Conservation (phyloP, 37 sponge, comb jelly and placozoan genomes). For the Spongilla lacustris region DNA sequence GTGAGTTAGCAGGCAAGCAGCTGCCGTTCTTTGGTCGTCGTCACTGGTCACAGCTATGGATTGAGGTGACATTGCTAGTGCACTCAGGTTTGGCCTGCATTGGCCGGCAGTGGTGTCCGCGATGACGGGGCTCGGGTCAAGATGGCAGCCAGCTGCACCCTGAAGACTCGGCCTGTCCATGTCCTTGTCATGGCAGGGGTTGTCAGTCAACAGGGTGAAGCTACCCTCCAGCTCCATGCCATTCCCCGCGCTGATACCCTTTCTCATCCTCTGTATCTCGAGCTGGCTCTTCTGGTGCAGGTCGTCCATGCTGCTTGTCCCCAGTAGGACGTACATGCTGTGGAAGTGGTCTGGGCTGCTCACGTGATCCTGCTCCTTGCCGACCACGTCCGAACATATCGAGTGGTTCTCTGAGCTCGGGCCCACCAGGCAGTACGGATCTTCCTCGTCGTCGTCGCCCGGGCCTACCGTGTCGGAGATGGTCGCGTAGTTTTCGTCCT, state of each 20-base stretch:
- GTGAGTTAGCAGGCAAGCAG: not conserved
- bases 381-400: not conserved
- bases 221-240: not conserved
- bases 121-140: too few relatives aligned
- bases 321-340: not conserved
- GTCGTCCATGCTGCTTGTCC: not conserved
- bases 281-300: not conserved
- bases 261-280: not conserved
- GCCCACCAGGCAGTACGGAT: not conserved
- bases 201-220: not conserved
- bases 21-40: not conserved
- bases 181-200: not conserved
- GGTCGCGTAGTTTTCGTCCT: not conserved
- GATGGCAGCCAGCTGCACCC: not conserved
- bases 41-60: not conserved
- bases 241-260: not conserved
- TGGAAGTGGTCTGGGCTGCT: not conserved
- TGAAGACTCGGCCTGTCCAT: not conserved
- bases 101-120: too few relatives aligned
- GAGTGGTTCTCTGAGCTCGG: not conserved
- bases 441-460: not conserved
- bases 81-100: not conserved
- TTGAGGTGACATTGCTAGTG: not conserved
- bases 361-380: not conserved
- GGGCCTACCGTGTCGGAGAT: not conserved